Base-by-base conservation (phyloP, 53 echinoderm and acorn worm genomes). In the Astropecten irregularis region DNA sequence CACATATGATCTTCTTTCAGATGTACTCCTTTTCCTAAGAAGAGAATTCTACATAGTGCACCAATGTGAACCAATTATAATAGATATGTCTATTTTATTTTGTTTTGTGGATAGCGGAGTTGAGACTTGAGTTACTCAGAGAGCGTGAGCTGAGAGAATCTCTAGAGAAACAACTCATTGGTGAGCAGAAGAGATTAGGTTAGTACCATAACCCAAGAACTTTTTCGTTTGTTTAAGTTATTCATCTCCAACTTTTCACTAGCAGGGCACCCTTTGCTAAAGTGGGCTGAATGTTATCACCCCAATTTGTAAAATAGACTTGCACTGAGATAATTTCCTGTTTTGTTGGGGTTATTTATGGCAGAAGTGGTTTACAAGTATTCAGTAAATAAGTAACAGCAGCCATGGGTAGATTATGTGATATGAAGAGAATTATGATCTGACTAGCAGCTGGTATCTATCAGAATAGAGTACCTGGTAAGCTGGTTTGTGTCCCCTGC, bases 161-260 rank as follows among this genome's bases (percentile, higher is more conserved):
- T 0, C 57, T 92, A 40, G 92, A 93, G 72, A 97, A 97, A 56
- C 97, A 97, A 82, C 69, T 97, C 0, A 81, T 87, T 20, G 94
- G 89, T 50, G 97, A 97, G 55, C 93, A 94, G 73, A 94, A 83
- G 70, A 89, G 91, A 88, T 84, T 89, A 90, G 86, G 90, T 93
- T 47, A 54, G 49, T 38, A 36, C 22, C 61, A 2, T 28, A 61
- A 39, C 40, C 58, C 2, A 19, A 10, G n/a, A n/a, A n/a, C n/a
- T n/a, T n/a, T n/a, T n/a, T n/a, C n/a, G n/a, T n/a, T n/a, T n/a
- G n/a, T n/a, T n/a, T n/a, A n/a, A n/a, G n/a, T n/a, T n/a, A 64
- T 20, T 9, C 65, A 58, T 58, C 59, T 58, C 59, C 14, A 58
- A 58, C 30, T 58, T 29, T 16, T 58, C 42, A 69, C 37, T 8